Base-by-base conservation (phyloP, 2,113 vertebrate species). In the Pitta sordida region DNA sequence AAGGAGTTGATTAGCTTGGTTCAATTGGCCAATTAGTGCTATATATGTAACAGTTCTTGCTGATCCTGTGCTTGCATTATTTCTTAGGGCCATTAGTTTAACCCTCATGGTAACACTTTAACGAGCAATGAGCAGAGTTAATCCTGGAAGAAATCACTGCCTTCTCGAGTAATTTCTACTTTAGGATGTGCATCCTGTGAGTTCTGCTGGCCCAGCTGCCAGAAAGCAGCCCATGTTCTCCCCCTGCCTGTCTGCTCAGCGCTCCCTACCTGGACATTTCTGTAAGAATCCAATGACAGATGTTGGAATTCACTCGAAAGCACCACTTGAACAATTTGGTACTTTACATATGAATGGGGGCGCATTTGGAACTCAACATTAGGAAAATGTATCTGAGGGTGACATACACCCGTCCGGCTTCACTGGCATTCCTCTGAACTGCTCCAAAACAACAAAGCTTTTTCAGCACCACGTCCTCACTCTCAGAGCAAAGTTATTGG, bases 81-180 rank as follows among this genome's bases (percentile, higher is more conserved):
- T 95, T 85, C 78, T 88, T 41, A 84, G 68, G 71, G 86, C 91
- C 86, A 90, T 86, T 73, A 92, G 81, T 95, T 91, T 88, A 96
- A 94, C 90, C 88, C 95, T 78, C 63, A 36, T 18, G 74, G 73
- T 73, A 95, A 70, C 77, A 90, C 43, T 88, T 91, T 58, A 62
- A 70, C 86, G 58, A 89, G 77, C 62, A 86, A 65, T 3, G 20
- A 90, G 51, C 62, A 68, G 90, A 94, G 81, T 56, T 74, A 93
- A 86, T 55, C 64, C 92, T 85, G 76, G 79, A 90, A 93, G 70
- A 48, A 95, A 80, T 32, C 41, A 43, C 52, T 70, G 53, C 60
- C 27, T 52, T n/a, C 71, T 70, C 48, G 37, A 63, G 6, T 67
- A 75, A 83, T 73, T 78, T 73, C 53, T 70, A 67, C 68, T 65